Base-by-base conservation (phyloP, 92 coral and sea anemone species). In the Plumapathes pennacea region DNA sequence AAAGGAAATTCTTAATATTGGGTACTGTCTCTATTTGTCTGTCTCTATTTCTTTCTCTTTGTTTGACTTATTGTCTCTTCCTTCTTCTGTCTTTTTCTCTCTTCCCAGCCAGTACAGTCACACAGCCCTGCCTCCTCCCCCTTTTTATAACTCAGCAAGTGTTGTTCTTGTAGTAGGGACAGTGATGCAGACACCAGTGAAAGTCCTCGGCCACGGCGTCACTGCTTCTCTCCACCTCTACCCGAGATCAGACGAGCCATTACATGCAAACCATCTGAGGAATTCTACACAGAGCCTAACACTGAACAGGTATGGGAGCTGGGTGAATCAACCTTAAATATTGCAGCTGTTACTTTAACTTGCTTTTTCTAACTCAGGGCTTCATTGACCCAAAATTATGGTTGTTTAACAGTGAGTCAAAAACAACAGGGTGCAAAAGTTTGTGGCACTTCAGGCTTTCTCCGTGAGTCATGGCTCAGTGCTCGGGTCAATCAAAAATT, bases 201-300 rank as follows among this genome's bases (percentile, higher is more conserved):
- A 20, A 51, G 40, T 4, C 50, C 62, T 26, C 13, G 72, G 21
- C 40, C 30, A 28, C 17, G 39, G 22, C 72, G 52, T 5, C 67
- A 66, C 28, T 86, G 90, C 62, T 81, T 65, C 54, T 83, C 90
- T 17, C 90, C 95, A n/a, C 97, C 97, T 11, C 78, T 82, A 23
- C 96, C 90, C 4, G 71, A 78, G 63, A 54, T 88, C 14, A 53
- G 55, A 14, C 66, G 97, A 44, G 52, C 51, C 30, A 31, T 90
- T 11, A 83, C 50, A 41, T 66, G 43, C 46, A 40, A 32, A 18
- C 46, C 42, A 38, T 62, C 83, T 39, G 70, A 88, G 7, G 80
- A 71, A 18, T 90, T 30, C 45, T 90, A 90, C 60, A 65, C 31
- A 27, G 65, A 50, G 22, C 52, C 65, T 34, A 42, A 49, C 20